Evolutionary conservation across 23 tunicate genomes (phyloP), one percentile per base, ranked within the genome.

Genomic region (Styela clava): DNA sequence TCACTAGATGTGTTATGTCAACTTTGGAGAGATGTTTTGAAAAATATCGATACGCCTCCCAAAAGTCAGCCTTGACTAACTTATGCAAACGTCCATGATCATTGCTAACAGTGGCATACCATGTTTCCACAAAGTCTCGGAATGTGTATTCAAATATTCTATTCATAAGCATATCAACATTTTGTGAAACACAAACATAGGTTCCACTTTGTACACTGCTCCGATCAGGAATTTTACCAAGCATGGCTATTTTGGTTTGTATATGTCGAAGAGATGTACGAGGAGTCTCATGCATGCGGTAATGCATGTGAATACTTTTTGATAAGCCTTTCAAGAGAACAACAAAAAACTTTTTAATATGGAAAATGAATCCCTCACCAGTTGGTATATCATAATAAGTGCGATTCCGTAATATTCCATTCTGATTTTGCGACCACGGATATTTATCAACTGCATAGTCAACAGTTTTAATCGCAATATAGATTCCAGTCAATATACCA

Each of bases 101-200:
- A 21, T 72, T 52, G 62, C 98, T 93, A 36, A 93, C 98, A 35
- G 87, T 69, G 20, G 79, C 89, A 85, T 93, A 92, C 97, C 97
- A 92, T 1, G 82, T 92, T 79, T 92, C 97, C 1, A 92, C 97
- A 83, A 83, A 92, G 56, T 92, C 97, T 51, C 97, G 64, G 87
- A 84, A 92, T 0, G 97, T 86, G 74, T 92, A 92, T 65, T 92
- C 97, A 37, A 86, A 92, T 28, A 92, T 69, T 33, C 84, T 72
- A 72, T 83, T 83, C 88, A 92, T 79, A 25, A 86, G 80, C 62
- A 84, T 83, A 68, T 86, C 91, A 34, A 92, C 77, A 72, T 74
- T 83, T 52, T 71, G 85, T 0, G 99, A 88, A 56, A 89, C 87
- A 69, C 94, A 88, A 19, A 85, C 61, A 62, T 62, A 24, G 74